Conservation (phyloP, 2,797 vertebrate genomes). For the Artibeus lituratus region DNA sequence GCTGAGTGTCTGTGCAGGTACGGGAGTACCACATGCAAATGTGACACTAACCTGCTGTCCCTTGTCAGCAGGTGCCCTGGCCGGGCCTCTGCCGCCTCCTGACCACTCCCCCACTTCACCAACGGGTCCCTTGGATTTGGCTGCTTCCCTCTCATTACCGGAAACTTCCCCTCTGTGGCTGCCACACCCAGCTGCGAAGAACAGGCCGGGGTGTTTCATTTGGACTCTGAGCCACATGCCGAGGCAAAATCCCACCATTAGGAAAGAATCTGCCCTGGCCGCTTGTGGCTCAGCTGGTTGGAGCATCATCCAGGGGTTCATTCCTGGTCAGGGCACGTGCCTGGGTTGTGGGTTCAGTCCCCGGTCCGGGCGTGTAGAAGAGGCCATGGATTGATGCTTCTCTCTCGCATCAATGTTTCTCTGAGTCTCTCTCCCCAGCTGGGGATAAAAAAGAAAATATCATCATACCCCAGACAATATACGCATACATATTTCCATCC, state of each 20-base stretch:
- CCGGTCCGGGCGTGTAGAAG: too few relatives aligned
- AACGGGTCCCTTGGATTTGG: rapidly evolving
- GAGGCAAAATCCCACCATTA: background rate
- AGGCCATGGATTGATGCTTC: too few relatives aligned
- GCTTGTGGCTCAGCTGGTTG: too few relatives aligned
- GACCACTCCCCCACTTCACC: background rate
- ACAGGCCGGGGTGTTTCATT: background rate
- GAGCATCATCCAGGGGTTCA: too few relatives aligned
- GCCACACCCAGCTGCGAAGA: background rate
- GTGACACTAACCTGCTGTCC: rapidly evolving
- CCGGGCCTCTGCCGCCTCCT: background rate
- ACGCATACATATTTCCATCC: background rate
- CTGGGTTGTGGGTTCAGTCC: too few relatives aligned
- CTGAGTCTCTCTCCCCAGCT: too few relatives aligned
- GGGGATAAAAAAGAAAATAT: too few relatives aligned
- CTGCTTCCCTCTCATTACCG: background rate
- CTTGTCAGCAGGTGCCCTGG: too few relatives aligned
- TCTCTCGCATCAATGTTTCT: too few relatives aligned
- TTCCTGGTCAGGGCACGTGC: too few relatives aligned
- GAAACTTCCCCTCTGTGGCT: background rate
- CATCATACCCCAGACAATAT: background rate
- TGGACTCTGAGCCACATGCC: background rate
- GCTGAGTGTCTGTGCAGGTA: too few relatives aligned
- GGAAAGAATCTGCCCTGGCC: background rate
- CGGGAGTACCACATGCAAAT: background rate